Base-by-base conservation (phyloP, 1,140 invertebrate genomes). In the Anoplophora glabripennis region DNA sequence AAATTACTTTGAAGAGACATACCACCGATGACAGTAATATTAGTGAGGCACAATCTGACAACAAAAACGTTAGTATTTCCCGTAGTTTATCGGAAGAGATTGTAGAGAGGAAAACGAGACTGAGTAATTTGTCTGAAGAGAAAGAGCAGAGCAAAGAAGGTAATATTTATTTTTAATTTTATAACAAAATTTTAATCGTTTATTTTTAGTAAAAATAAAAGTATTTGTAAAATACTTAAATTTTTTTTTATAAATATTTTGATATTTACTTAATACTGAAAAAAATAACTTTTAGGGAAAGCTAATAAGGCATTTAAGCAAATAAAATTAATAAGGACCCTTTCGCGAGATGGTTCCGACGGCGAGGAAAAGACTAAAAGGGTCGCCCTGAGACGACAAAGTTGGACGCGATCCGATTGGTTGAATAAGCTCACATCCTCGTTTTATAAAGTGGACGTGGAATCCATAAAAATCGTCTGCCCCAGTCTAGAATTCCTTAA, bases 401-500 rank as follows among this genome's bases (percentile, higher is more conserved):
- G 9, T 11, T 44, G 21, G 17, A 11, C 54, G 44, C 47, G 57
- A 45, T 37, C 21, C 7, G n/a, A 58, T 59, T 57, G 54, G 48
- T 34, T 52, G 18, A 37, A 36, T 48, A 48, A 57, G 33, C 46
- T 53, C 34, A 53, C 18, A 48, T 15, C 48, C 15, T 47, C 51
- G 9, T 21, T 54, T 28, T 36, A 47, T 33, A 66, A 59, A 38
- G 48, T 70, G 15, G 63, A 67, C 41, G 42, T 67, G 8, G 53
- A 69, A 14, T 53, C 44, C 3, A 51, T 72, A 9, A 63, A 66
- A 65, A 57, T 57, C 12, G 46, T 71, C 11, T 69, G 57, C 37
- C 68, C 69, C 3, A 54, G 28, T 18, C 18, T 72, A 4, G 61
- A 66, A 40, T 61, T 74, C 34, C 48, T 69, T 1, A 61, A 70